Percentiles rank a stretch among this genome's conserved stretches.
These are phyloP conservation scores for Ondatra zibethicus DNA, from an alignment of 2,113 vertebrate species.

Conservation along the genomic window DNA sequence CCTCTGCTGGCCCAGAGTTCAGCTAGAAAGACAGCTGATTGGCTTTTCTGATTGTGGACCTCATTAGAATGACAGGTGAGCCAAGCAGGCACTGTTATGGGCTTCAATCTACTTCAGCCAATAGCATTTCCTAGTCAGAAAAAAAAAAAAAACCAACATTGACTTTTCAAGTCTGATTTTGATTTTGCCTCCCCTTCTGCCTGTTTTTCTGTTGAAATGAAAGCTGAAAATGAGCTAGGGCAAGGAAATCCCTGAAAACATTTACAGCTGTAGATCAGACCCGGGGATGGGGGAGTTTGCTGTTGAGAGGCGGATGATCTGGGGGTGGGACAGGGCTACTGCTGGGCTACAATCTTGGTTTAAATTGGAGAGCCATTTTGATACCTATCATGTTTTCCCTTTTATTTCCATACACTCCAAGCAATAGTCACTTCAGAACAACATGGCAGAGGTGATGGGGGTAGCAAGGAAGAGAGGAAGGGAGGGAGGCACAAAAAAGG, in stretches of 20 bases:
- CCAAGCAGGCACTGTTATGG: not conserved
- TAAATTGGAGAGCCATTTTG: not conserved
- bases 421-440: not conserved
- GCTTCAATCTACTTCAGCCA: not conserved
- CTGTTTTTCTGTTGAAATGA: not conserved
- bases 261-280: not conserved
- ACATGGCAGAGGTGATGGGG: not conserved
- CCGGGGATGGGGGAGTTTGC: not conserved
- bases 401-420: not conserved
- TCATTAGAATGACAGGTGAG: constrained; percentile 7
- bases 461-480: not conserved
- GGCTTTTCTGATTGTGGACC: not conserved
- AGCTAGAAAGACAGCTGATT: not conserved
- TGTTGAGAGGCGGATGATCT: not conserved
- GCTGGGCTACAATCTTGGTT: not conserved
- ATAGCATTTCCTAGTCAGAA: constrained; percentile 11
- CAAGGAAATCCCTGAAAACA: not conserved
- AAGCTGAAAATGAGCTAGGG: not conserved
- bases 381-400: not conserved
- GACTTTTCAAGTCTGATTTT: not conserved
- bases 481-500: not conserved
- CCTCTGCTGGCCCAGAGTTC: not conserved
- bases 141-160: not conserved
- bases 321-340: no score
- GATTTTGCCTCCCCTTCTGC: not conserved